Evolutionary conservation across 1,140 invertebrate species (phyloP).

Genomic region (Amphibalanus amphitrite): DNA sequence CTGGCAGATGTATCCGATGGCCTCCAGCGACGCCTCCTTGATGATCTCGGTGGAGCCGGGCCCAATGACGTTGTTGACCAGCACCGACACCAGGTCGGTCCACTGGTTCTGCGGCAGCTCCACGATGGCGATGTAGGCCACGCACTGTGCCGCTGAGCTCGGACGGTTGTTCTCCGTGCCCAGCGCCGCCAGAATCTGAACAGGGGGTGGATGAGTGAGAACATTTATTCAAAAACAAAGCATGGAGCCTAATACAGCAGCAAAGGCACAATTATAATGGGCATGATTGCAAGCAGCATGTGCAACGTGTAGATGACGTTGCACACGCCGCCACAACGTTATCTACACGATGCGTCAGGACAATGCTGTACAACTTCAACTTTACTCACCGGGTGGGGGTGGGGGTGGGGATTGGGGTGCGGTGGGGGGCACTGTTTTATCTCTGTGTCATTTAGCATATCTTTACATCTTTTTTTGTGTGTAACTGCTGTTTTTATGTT

Average conservation of each 20-base stretch:
- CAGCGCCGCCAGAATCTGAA: slow-evolving; percentile 70
- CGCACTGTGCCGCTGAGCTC: slow-evolving; percentile 94
- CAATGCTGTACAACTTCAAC: neutral
- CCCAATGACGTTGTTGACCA: slow-evolving; percentile 71
- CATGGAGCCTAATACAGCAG: neutral
- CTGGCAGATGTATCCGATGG: slow-evolving; percentile 78
- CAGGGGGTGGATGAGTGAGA: slow-evolving; percentile 19
- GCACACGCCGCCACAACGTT: neutral
- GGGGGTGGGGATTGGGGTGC: too few relatives aligned
- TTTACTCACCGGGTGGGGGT: too few relatives aligned
- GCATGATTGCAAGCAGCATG: neutral
- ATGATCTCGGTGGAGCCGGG: slow-evolving; percentile 59
- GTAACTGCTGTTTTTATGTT: too few relatives aligned
- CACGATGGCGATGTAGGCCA: slow-evolving; percentile 92
- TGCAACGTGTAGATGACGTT: neutral
- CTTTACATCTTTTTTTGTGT: too few relatives aligned
- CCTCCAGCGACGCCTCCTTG: slow-evolving; percentile 89
- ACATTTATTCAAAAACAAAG: neutral
- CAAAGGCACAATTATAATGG: neutral
- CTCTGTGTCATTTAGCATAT: too few relatives aligned
- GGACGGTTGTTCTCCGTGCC: slow-evolving; percentile 89
- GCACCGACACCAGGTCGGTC: slow-evolving; percentile 62
- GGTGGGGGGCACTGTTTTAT: too few relatives aligned
- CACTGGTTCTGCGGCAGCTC: slow-evolving; percentile 63
- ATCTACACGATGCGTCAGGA: neutral